phyloP scores from a whole-genome alignment of 2,113 vertebrate genomes.

The Chaenocephalus aceratus region DNA sequence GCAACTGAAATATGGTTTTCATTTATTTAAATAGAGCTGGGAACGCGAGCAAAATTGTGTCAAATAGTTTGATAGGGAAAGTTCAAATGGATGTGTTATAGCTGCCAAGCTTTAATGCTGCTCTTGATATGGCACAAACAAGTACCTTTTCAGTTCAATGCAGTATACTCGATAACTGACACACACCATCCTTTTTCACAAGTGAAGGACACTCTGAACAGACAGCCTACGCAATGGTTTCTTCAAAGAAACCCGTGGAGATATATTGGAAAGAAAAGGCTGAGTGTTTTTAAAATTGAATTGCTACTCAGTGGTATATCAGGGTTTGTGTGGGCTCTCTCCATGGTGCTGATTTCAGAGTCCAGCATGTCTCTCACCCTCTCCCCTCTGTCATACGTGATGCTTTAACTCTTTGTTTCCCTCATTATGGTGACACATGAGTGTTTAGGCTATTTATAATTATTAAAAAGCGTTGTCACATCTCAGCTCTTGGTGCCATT shows the following conservation, averaged over 20 bases:
- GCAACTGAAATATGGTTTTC: neutral
- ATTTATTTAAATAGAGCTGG: too few relatives aligned
- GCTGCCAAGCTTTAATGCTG: neutral
- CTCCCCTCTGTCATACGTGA: neutral
- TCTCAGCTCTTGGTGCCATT: conserved; percentile 1
- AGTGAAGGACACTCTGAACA: neutral
- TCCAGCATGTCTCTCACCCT: neutral
- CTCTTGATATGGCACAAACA: too few relatives aligned
- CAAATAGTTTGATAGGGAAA: too few relatives aligned
- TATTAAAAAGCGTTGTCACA: conserved; percentile 13
- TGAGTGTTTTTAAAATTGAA: neutral
- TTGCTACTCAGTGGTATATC: neutral
- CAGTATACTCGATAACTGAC: too few relatives aligned
- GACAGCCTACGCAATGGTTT: conserved; percentile 28
- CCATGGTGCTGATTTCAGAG: conserved; percentile 74
- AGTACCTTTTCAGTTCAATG: too few relatives aligned
- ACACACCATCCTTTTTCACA: too few relatives aligned
- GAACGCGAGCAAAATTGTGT: too few relatives aligned
- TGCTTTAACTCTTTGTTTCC: conserved; percentile 7
- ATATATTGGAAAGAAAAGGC: conserved; percentile 3
- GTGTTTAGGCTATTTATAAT: neutral
- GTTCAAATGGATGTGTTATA: too few relatives aligned
- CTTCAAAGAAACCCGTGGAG: neutral
- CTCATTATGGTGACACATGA: neutral
- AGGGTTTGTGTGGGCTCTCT: conserved; percentile 46